These are phyloP conservation scores for Iselma pallidipennis DNA, from an alignment of 2,888 invertebrate genomes.

Conservation along the genomic window DNA sequence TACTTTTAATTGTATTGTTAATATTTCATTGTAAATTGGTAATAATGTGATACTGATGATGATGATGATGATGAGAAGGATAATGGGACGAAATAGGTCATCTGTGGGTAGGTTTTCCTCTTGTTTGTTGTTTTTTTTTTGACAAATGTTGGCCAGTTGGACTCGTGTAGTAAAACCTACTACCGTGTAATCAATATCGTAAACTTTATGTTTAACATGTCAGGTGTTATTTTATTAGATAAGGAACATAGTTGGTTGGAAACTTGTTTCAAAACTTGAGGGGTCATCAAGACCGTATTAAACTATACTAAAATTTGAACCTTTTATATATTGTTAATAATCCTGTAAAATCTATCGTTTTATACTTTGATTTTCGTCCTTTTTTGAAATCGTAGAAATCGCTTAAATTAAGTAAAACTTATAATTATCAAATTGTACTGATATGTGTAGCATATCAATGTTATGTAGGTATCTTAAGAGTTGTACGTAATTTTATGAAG, in stretches of 20 bases:
- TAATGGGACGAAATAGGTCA: not conserved
- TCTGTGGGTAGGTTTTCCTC: not conserved
- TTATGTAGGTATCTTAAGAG: not conserved
- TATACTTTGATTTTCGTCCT: not conserved
- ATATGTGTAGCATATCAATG: not conserved
- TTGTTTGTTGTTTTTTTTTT: too few relatives aligned
- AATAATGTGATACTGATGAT: too few relatives aligned
- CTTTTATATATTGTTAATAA: not conserved
- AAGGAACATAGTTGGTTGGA: slow-evolving; percentile 1
- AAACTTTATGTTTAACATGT: not conserved
- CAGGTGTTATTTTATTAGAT: not conserved
- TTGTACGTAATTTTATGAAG: slow-evolving; percentile 26
- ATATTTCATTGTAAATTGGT: too few relatives aligned
- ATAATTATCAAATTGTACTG: not conserved
- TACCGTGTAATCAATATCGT: not conserved
- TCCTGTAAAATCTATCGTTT: not conserved
- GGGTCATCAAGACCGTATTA: slow-evolving; percentile 12
- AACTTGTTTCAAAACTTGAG: slow-evolving; percentile 14
- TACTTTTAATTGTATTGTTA: too few relatives aligned
- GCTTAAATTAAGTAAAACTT: too few relatives aligned
- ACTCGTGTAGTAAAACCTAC: not conserved
- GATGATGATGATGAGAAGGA: too few relatives aligned
- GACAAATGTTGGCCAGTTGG: not conserved
- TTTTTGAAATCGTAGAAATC: too few relatives aligned
- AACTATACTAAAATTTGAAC: slow-evolving; percentile 1